These are phyloP conservation scores for Cavia porcellus DNA, from an alignment of 2,113 vertebrate species.

Conservation along the genomic window DNA sequence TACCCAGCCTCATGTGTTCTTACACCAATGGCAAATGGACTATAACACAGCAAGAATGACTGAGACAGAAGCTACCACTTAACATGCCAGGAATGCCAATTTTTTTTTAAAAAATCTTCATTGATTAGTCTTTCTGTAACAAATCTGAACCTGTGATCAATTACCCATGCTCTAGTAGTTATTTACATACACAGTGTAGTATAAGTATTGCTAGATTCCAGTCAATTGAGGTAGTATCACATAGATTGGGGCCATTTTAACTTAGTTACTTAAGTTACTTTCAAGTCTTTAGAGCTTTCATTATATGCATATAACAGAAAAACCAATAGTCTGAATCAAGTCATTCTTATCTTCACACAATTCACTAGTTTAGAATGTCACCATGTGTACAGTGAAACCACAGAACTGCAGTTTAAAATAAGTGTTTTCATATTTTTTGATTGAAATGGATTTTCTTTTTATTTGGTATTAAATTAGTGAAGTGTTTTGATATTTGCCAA, in stretches of 20 bases:
- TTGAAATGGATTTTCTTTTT: conserved; percentile 42
- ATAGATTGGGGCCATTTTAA: background rate
- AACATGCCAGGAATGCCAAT: background rate
- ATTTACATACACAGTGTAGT: background rate
- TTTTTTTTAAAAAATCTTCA: background rate
- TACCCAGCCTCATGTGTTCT: background rate
- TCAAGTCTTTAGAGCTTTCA: conserved; percentile 50
- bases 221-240: conserved; percentile 6
- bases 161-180: conserved; percentile 6
- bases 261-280: conserved; percentile 11
- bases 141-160: conserved; percentile 8
- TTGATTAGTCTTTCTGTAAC: conserved; percentile 9
- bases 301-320: conserved; percentile 57
- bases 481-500: conserved; percentile 5
- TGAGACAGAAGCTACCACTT: background rate
- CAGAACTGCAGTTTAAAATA: background rate
- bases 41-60: background rate
- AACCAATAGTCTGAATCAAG: conserved; percentile 56
- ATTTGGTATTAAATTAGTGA: background rate
- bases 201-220: conserved; percentile 37
- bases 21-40: background rate
- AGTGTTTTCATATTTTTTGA: conserved; percentile 27
- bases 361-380: conserved; percentile 45
- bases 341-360: conserved; percentile 24
- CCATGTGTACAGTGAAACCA: background rate